These are phyloP conservation scores for Peucedramus taeniatus DNA, from an alignment of 2,113 vertebrate genomes.

Conservation along the genomic window DNA sequence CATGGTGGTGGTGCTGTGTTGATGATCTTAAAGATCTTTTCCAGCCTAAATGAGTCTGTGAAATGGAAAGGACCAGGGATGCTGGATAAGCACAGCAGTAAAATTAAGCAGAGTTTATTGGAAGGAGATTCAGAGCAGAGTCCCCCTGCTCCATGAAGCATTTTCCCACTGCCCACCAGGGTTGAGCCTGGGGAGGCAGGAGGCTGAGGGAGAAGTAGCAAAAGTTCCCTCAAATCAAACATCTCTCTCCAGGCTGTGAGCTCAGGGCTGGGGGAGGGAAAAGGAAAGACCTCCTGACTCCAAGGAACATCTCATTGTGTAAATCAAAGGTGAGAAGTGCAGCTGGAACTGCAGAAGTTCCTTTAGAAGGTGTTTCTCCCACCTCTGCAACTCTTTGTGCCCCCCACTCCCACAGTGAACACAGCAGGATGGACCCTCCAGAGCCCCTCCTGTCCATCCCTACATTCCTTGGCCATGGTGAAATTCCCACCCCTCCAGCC, in stretches of 20 bases:
- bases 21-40: background rate
- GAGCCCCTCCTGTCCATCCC: background rate
- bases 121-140: background rate
- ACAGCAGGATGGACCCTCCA: background rate
- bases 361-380: background rate
- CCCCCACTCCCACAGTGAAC: background rate
- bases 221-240: background rate
- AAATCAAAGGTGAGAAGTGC: background rate
- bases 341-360: background rate
- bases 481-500: background rate
- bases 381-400: background rate
- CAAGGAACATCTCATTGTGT: background rate
- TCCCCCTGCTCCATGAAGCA: background rate
- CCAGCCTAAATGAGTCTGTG: background rate
- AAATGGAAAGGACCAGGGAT: background rate
- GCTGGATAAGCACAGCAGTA: background rate
- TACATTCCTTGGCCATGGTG: background rate
- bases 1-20: background rate
- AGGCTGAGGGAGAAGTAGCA: background rate
- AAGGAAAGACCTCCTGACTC: background rate
- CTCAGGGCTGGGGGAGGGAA: background rate
- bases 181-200: background rate
- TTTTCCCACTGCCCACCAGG: background rate
- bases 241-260: background rate
- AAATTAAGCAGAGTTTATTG: background rate